phyloP scores from a whole-genome alignment of 35 echinoderm and acorn worm genomes.

The Apostichopus japonicus region DNA sequence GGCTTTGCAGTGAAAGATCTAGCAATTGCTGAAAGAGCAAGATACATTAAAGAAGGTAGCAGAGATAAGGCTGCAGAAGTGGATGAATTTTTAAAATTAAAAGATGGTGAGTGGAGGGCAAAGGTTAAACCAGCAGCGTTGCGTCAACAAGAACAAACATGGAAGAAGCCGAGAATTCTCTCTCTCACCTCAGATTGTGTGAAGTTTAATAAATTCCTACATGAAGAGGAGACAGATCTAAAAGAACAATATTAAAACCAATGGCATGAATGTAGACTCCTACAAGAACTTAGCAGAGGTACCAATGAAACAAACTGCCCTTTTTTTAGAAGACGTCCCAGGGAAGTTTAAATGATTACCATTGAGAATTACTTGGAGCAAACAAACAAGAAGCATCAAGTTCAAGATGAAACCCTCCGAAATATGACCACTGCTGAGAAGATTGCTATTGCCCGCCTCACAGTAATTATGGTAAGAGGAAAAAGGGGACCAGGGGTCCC shows the following conservation, averaged over 20 bases:
- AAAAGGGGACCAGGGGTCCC: constrained; percentile 62
- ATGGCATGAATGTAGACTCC: constrained; percentile 37
- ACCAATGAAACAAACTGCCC: background rate
- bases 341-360: constrained; percentile 36
- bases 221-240: constrained; percentile 21
- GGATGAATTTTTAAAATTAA: constrained; percentile 58
- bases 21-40: constrained; percentile 6
- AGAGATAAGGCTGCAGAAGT: constrained; percentile 12
- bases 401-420: constrained; percentile 53
- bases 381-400: background rate
- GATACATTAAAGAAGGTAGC: too few relatives aligned
- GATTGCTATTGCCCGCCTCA: background rate
- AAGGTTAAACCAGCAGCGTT: constrained; percentile 46
- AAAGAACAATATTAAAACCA: background rate
- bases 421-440: constrained; percentile 21
- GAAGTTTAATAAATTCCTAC: constrained; percentile 32
- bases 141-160: background rate
- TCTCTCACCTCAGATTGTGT: constrained; percentile 50
- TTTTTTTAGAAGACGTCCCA: constrained; percentile 11
- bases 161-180: constrained; percentile 42
- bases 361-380: constrained; percentile 18
- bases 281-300: constrained; percentile 28
- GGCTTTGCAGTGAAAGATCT: constrained; percentile 58
- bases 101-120: constrained; percentile 38
- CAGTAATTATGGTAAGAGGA: constrained; percentile 15